phyloP scores from a whole-genome alignment of 2,797 vertebrate species.

The Ptychobarbus kaznakovi region DNA sequence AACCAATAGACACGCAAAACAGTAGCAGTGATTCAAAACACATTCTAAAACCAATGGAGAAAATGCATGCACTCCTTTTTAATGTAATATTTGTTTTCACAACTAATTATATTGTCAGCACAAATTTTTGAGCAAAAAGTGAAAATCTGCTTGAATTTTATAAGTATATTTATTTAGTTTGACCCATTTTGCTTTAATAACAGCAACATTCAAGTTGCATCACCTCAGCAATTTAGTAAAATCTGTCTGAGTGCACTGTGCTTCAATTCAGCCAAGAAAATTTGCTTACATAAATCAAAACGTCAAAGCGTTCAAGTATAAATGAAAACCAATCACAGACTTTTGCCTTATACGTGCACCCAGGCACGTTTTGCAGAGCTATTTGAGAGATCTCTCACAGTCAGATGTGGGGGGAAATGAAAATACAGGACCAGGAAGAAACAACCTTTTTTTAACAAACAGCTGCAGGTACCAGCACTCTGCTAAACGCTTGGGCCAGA shows the following conservation, averaged over 20 bases:
- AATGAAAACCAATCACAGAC: not conserved
- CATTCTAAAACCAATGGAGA: not conserved
- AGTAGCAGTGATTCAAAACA: not conserved
- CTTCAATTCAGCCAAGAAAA: not conserved
- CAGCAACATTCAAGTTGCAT: not conserved
- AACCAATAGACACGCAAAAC: not conserved
- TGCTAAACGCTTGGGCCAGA: constrained; percentile 20
- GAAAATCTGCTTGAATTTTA: not conserved
- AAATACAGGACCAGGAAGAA: constrained; percentile 46
- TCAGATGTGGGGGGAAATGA: constrained; percentile 41
- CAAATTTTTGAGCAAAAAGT: not conserved
- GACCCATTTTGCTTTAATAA: not conserved
- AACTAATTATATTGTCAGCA: not conserved
- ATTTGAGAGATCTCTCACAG: constrained; percentile 36
- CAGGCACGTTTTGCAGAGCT: constrained; percentile 6
- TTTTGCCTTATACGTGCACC: not conserved
- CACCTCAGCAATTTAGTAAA: not conserved
- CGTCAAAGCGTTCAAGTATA: not conserved
- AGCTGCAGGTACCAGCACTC: constrained; percentile 34
- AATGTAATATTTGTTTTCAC: not conserved
- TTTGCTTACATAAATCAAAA: not conserved
- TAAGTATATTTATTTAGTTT: not conserved
- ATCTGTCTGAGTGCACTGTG: not conserved
- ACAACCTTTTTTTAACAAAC: constrained; percentile 43
- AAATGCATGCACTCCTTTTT: not conserved